phyloP scores from a whole-genome alignment of 2,113 vertebrate species.

The Macquaria ambigua region DNA sequence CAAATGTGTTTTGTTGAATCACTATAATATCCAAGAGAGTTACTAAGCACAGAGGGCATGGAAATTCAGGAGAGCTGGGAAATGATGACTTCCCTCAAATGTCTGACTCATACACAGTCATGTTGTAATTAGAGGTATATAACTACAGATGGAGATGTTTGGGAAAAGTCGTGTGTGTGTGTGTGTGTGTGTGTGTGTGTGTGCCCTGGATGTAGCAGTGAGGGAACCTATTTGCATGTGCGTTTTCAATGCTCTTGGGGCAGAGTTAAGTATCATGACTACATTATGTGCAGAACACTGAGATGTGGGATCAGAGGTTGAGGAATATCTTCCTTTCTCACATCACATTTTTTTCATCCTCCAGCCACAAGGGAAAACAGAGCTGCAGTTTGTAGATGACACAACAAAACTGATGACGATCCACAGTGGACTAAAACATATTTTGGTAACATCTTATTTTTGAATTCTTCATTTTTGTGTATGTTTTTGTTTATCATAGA shows the following conservation, averaged over 20 bases:
- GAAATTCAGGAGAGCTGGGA: constrained; percentile 66
- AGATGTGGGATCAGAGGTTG: constrained; percentile 9
- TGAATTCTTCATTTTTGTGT: neutral
- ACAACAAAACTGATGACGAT: constrained; percentile 1
- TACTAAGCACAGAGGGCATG: constrained; percentile 59
- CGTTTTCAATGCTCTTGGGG: neutral
- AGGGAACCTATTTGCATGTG: neutral
- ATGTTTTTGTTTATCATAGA: neutral
- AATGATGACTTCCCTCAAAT: constrained; percentile 68
- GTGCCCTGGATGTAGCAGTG: neutral
- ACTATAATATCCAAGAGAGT: constrained; percentile 45
- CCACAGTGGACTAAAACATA: neutral
- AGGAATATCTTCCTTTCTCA: constrained; percentile 23
- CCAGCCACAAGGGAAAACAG: neutral
- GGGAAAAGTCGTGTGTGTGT: constrained; percentile 14
- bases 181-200: constrained; percentile 1
- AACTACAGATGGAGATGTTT: constrained; percentile 68
- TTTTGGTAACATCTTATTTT: no score
- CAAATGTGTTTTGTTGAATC: constrained; percentile 52
- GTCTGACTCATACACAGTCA: constrained; percentile 69
- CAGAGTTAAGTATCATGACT: neutral
- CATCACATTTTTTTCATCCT: constrained; percentile 5
- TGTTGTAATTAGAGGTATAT: constrained; percentile 66
- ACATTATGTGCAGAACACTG: neutral
- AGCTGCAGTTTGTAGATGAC: neutral